Percentiles rank a stretch among this genome's conserved stretches.
Evolutionary conservation across 2,888 invertebrate genomes (phyloP).

Genomic region (Poecilobothrus nobilitatus): DNA sequence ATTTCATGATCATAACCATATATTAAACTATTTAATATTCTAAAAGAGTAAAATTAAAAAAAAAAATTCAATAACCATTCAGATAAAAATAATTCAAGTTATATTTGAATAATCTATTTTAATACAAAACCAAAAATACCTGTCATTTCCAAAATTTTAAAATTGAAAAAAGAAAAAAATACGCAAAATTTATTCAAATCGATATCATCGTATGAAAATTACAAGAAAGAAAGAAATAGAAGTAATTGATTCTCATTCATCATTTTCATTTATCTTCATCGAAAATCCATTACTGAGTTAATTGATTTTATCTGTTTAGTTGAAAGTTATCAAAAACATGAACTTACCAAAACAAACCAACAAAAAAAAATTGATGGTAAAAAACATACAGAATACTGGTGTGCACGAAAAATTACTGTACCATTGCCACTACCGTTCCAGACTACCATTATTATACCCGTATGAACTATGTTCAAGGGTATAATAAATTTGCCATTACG

Average conservation of each 20-base stretch:
- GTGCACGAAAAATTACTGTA: too few species aligned
- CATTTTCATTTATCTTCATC: background rate
- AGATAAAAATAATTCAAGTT: too few species aligned
- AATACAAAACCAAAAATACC: background rate
- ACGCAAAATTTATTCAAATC: background rate
- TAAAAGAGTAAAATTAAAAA: too few species aligned
- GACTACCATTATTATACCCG: background rate
- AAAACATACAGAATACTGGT: too few species aligned
- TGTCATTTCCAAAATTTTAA: background rate
- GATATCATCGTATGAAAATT: background rate
- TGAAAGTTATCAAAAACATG: background rate
- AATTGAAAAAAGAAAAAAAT: too few species aligned
- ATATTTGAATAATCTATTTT: background rate
- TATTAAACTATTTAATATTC: too few species aligned
- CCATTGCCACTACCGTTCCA: too few species aligned
- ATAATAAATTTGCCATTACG: too few species aligned
- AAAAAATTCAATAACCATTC: too few species aligned
- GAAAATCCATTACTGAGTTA: background rate
- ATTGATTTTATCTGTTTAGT: background rate
- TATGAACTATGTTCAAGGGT: too few species aligned
- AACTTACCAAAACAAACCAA: background rate
- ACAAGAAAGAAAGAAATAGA: too few species aligned
- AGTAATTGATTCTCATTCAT: background rate
- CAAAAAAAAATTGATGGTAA: background rate
- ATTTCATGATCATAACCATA: too few species aligned